A percentile compares a stretch with the other conserved stretches of the same genome.
phyloP scores from a whole-genome alignment of 2,113 vertebrate species.

The Erpornis zantholeuca region DNA sequence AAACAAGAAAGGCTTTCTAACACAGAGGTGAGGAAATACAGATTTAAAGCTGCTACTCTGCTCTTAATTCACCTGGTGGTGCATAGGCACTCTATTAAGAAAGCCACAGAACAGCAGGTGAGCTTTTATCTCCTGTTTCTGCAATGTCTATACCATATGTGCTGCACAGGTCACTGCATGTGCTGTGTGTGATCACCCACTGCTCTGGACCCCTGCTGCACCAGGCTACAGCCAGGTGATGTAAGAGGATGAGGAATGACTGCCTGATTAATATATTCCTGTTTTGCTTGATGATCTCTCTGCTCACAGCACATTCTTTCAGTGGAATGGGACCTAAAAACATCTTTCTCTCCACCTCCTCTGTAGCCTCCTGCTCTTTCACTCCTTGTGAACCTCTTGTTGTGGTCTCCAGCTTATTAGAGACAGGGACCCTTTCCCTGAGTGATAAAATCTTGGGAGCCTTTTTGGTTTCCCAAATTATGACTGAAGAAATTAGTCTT shows the following conservation, averaged over 20 bases:
- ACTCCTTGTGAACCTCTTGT: neutral
- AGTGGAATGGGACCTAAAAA: neutral
- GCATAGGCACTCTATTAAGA: conserved; percentile 59
- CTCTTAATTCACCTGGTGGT: conserved; percentile 19
- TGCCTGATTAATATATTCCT: conserved; percentile 48
- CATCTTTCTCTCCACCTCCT: rapidly evolving
- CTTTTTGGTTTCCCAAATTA: neutral
- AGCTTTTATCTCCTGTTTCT: conserved; percentile 62
- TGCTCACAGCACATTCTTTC: conserved; percentile 5
- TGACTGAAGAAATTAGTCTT: rapidly evolving
- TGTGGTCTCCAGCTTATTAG: neutral
- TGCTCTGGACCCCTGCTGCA: conserved; percentile 53
- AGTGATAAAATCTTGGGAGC: neutral
- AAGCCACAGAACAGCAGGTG: conserved; percentile 63
- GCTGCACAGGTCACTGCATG: conserved; percentile 50
- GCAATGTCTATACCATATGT: conserved; percentile 51
- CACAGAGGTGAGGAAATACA: conserved; percentile 5
- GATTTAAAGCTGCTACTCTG: conserved; percentile 17
- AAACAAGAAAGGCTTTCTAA: neutral
- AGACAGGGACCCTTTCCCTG: neutral
- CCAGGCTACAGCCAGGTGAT: conserved; percentile 1
- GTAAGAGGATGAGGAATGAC: conserved; percentile 40
- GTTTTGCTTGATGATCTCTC: neutral
- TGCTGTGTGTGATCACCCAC: conserved; percentile 10
- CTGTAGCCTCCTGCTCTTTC: neutral